Percentiles rank a stretch among this genome's conserved stretches.
These are phyloP conservation scores for Euthynnus affinis DNA, from an alignment of 2,797 vertebrate species.

Conservation along the genomic window DNA sequence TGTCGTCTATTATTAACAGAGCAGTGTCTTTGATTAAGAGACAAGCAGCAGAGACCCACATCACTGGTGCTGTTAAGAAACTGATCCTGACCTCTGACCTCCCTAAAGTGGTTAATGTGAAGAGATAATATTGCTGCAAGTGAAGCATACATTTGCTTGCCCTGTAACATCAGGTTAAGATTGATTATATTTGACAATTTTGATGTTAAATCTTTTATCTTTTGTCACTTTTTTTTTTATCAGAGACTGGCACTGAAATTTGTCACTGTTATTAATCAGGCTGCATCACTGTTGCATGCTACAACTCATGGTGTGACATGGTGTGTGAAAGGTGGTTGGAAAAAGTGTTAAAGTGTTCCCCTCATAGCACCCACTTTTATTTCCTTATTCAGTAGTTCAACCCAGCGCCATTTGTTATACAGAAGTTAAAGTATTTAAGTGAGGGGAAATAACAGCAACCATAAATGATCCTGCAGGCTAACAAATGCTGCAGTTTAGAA, in stretches of 20 bases:
- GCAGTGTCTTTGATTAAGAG: constrained; percentile 6
- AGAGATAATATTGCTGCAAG: neutral
- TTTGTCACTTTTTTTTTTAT: neutral
- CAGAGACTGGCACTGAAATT: neutral
- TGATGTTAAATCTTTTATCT: constrained; percentile 13
- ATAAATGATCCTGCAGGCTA: constrained; percentile 49
- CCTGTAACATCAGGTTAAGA: constrained; percentile 2
- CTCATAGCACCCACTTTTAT: neutral
- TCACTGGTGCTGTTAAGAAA: constrained; percentile 1
- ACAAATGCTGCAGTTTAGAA: constrained; percentile 6
- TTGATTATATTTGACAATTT: constrained; percentile 9
- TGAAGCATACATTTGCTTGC: neutral
- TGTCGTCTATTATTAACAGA: constrained; percentile 9
- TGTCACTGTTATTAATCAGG: neutral
- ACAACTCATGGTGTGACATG: neutral
- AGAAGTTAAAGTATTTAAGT: constrained; percentile 25
- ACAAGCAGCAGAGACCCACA: no score
- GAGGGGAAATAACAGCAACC: constrained; percentile 22
- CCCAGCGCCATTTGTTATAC: constrained; percentile 42
- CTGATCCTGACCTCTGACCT: constrained; percentile 14
- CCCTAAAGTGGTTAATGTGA: neutral
- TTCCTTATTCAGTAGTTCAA: constrained; percentile 2
- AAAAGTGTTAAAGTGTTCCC: neutral
- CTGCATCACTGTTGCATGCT: no score
- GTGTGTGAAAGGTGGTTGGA: no score